Base-by-base conservation (phyloP, 2,888 invertebrate species). In the Macrosiphum euphorbiae region DNA sequence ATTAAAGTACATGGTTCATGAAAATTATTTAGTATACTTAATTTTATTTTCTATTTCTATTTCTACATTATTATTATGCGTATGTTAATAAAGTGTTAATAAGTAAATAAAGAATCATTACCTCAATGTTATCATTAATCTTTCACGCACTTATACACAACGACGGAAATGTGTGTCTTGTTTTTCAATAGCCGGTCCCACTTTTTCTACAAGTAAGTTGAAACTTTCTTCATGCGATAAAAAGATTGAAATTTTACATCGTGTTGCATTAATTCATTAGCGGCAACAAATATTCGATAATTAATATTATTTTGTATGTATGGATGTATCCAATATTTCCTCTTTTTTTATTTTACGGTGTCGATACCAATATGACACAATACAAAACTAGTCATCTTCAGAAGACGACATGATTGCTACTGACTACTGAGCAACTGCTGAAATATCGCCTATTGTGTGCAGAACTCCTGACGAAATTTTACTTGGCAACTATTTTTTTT, bases 241-340 rank as follows among this genome's bases (percentile, higher is more conserved):
- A 88, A 88, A 88, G n/a, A 88, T 88, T 88, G 52, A 88, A 88
- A 88, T 88, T 55, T 88, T 16, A 88, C 88, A 55, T 88, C 88
- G 26, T 88, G 55, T 88, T 88, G 52, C n/a, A 88, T 88, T 88
- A 88, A 55, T 55, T 88, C 55, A 88, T 88, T 88, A 55, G 88
- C 88, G 52, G 52, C n/a, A 55, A 88, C 88, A 88, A 88, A 88
- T 20, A 88, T 61, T 28, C 28, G 58, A 61, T 28, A 61, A 41
- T 55, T 88, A 55, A 88, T 55, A 52, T 88, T 88, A 89, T 89
- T 89, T 28, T 61, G 89, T 89, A 89, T 61, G 61, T 58, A 61
- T 89, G 89, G 89, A 89, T 89, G 89, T 89, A 89, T 28, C 89
- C 61, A 89, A 89, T 89, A 89, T 89, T 44, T 61, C 61, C 28